Conservation (phyloP, 2,113 vertebrate species). For the Dipodomys spectabilis region DNA sequence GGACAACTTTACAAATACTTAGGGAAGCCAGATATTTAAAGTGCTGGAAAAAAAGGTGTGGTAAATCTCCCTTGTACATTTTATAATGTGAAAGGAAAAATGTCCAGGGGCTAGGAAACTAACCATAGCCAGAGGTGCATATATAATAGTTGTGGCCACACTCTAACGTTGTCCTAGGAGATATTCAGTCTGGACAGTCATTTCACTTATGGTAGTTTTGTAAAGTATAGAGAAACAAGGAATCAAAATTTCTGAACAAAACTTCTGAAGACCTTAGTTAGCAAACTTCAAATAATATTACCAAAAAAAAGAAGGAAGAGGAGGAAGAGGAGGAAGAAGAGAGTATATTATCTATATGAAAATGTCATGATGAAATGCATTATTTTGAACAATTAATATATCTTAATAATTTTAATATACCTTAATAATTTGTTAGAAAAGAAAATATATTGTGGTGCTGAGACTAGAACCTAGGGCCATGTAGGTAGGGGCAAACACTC, state of each 20-base stretch:
- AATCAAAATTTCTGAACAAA: slow-evolving; percentile 10
- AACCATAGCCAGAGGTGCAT: background rate
- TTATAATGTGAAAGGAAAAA: background rate
- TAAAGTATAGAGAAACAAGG: background rate
- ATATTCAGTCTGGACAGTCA: background rate
- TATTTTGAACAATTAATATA: too few relatives aligned
- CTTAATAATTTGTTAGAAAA: too few relatives aligned
- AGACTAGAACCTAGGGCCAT: too few relatives aligned
- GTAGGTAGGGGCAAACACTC: too few relatives aligned
- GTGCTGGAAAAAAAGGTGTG: background rate
- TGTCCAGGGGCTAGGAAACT: background rate
- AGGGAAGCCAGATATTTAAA: background rate
- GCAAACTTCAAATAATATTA: slow-evolving; percentile 23
- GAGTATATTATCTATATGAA: too few relatives aligned
- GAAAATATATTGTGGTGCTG: too few relatives aligned
- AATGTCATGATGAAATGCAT: too few relatives aligned
- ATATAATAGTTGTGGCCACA: background rate
- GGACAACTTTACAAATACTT: background rate
- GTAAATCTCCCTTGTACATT: background rate
- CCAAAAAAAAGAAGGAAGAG: background rate
- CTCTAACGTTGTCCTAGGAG: background rate
- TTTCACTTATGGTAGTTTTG: background rate
- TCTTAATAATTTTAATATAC: too few relatives aligned
- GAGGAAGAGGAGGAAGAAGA: background rate
- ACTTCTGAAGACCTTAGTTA: background rate